Base-by-base conservation (phyloP, 2,888 invertebrate genomes). In the Gonocerus acuteangulatus region DNA sequence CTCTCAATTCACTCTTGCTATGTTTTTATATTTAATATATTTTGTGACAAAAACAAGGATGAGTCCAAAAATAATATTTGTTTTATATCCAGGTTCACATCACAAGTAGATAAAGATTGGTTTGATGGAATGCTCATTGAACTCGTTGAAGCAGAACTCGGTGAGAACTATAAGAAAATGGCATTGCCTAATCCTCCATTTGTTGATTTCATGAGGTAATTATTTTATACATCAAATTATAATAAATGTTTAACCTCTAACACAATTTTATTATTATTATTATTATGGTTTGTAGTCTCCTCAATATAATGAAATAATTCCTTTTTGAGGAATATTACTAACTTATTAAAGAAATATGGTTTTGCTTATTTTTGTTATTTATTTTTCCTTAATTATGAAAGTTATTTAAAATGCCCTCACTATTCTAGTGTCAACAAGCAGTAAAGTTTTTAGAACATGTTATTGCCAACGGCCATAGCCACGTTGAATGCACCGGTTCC, bases 161-260 rank as follows among this genome's bases (percentile, higher is more conserved):
- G 89, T 39, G 74, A 81, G 36, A 83, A 84, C 63, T 86, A 87
- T 72, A 81, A 81, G 54, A 81, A 82, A 65, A 86, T 88, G 83
- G 82, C 89, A 66, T 79, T 84, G 70, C 81, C 83, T 2, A 83
- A 83, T 69, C 87, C 89, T 15, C 89, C 88, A 15, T 95, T 95
- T 74, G 95, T 94, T 7, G 95, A 95, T 74, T 96, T 95, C 73
- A 89, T 95, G 91, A 85, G 92, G 86, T 85, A 73, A 70, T 32
- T 19, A 22, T 18, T 45, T n/a, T 42, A 36, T 54, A n/a, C n/a
- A n/a, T n/a, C n/a, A 39, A 39, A 9, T 39, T 13, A 9, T 4
- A 9, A 9, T 39, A 9, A 3, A 39, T 39, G n/a, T 4, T 11
- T 39, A 39, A n/a, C n/a, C 39, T 9, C n/a, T 4, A 15, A 2